A percentile compares a stretch with the other conserved stretches of the same genome.
Conservation (phyloP, 2,888 invertebrate genomes). For the Beris chalybata region DNA sequence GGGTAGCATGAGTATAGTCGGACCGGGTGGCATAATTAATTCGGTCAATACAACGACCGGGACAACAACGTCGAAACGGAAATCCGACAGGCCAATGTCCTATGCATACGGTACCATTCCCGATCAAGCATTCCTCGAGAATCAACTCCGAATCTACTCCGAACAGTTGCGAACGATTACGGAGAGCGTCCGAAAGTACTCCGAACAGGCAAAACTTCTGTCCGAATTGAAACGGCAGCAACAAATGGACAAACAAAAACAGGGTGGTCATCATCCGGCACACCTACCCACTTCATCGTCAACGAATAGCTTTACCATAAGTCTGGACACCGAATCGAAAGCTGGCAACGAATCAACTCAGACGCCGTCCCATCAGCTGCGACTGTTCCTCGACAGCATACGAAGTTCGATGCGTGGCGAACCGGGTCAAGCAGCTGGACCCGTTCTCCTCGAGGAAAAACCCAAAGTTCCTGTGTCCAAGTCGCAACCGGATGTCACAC, state of each 20-base stretch:
- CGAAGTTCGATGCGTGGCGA: conserved; percentile 54
- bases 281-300: conserved; percentile 40
- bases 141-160: conserved; percentile 54
- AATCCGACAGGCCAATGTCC: conserved; percentile 50
- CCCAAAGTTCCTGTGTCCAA: conserved; percentile 43
- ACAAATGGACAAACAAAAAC: conserved; percentile 43
- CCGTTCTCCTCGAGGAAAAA: conserved; percentile 45
- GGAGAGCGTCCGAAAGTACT: conserved; percentile 56
- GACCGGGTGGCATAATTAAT: conserved; percentile 38
- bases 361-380: conserved; percentile 53
- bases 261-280: conserved; percentile 37
- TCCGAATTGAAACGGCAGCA: conserved; percentile 55
- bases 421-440: conserved; percentile 48
- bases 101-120: conserved; percentile 53
- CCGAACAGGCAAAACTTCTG: conserved; percentile 54
- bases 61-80: conserved; percentile 41
- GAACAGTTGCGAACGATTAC: conserved; percentile 55
- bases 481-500: conserved; percentile 19
- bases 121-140: conserved; percentile 55
- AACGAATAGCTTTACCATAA: conserved; percentile 43
- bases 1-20: conserved; percentile 9
- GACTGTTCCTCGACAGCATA: conserved; percentile 54
- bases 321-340: conserved; percentile 32
- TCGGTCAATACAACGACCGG: conserved; percentile 35
- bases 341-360: conserved; percentile 47